phyloP scores from a whole-genome alignment of 2,888 invertebrate species.

The Luperina testacea region DNA sequence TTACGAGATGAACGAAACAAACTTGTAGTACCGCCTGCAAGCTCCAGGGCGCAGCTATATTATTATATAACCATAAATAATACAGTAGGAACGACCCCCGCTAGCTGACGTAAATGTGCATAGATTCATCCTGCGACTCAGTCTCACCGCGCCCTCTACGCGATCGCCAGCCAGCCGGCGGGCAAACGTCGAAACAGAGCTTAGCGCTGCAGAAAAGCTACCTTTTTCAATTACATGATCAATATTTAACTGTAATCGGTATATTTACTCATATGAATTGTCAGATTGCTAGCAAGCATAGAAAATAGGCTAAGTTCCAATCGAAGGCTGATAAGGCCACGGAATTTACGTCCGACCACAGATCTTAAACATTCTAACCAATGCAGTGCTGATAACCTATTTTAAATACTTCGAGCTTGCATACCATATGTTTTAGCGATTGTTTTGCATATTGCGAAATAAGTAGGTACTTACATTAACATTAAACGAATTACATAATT shows the following conservation, averaged over 20 bases:
- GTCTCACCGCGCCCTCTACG: slow-evolving; percentile 60
- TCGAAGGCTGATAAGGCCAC: slow-evolving; percentile 62
- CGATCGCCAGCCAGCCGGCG: slow-evolving; percentile 52
- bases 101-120: slow-evolving; percentile 62
- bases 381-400: slow-evolving; percentile 66
- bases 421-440: slow-evolving; percentile 58
- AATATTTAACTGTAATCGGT: slow-evolving; percentile 40
- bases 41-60: slow-evolving; percentile 41
- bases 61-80: slow-evolving; percentile 61
- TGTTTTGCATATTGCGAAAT: slow-evolving; percentile 53
- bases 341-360: slow-evolving; percentile 59
- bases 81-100: slow-evolving; percentile 56
- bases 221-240: slow-evolving; percentile 52
- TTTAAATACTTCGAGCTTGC: slow-evolving; percentile 58
- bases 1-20: slow-evolving; percentile 24
- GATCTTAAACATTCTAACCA: slow-evolving; percentile 59
- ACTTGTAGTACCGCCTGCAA: slow-evolving; percentile 23
- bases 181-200: slow-evolving; percentile 49
- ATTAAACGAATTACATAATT: slow-evolving; percentile 27
- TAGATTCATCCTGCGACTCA: slow-evolving; percentile 63
- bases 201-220: slow-evolving; percentile 52
- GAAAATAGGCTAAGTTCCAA: slow-evolving; percentile 67
- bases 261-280: slow-evolving; percentile 44
- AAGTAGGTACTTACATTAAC: slow-evolving; percentile 28
- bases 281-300: slow-evolving; percentile 42